Base-by-base conservation (phyloP, 1,140 invertebrate genomes). In the Oppia nitens region DNA sequence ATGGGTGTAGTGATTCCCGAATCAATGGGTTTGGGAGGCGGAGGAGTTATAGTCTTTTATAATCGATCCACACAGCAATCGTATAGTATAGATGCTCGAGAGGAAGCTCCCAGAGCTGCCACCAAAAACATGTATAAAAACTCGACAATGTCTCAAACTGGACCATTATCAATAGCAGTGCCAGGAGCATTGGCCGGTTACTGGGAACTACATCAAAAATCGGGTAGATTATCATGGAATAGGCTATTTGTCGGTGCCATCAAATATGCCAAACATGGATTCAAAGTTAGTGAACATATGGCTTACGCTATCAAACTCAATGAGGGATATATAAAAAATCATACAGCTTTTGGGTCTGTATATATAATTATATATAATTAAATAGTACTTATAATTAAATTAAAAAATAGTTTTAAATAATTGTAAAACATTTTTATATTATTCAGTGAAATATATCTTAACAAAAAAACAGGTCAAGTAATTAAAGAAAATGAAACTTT, bases 131-230 rank as follows among this genome's bases (percentile, higher is more conserved):
- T 91, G 83, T 92, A 77, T 67, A 6, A 50, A 9, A 69, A 78
- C 45, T 71, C 78, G 64, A 3, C n/a, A 21, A 48, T 55, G n/a
- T 40, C 32, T 50, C 49, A 20, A 9, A 9, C n/a, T 4, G 89
- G 88, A 60, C 77, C 79, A 1, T 67, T 87, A 17, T 73, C 90
- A 2, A 79, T 92, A 24, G 87, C 78, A 0, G 83, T 94, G 9
- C 92, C 92, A 4, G 92, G 91, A 1, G 91, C 95, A 71, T 66
- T 95, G 0, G 79, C 80, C 60, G 93, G 91, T 1, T 89, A 89
- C 67, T 84, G 85, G 80, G 78, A 80, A 57, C 84, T 86, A 0
- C 83, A 93, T 68, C 71, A 82, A 65, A 76, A 75, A 55, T 94
- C 84, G 72, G 89, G 89, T 2, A 79, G 77, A 64, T 71, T 96